phyloP scores from a whole-genome alignment of 2,888 invertebrate genomes.

The Chalcis sispes region DNA sequence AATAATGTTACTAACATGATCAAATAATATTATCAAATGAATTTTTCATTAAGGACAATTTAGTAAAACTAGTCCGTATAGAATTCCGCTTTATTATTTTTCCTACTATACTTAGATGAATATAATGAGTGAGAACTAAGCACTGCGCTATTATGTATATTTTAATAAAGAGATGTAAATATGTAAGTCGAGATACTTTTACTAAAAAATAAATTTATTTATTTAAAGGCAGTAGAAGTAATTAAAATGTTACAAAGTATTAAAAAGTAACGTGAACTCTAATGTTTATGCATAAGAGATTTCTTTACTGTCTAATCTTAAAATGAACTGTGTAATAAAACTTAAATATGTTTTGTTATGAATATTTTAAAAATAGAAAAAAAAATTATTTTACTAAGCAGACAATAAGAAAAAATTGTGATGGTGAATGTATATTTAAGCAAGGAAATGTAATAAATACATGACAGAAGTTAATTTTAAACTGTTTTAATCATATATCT shows the following conservation, averaged over 20 bases:
- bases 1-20: background rate
- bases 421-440: conserved; percentile 17
- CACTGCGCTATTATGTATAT: conserved; percentile 39
- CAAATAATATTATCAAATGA: too few species aligned
- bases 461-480: conserved; percentile 60
- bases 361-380: too few species aligned
- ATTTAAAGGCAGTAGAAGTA: conserved; percentile 8
- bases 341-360: conserved; percentile 23
- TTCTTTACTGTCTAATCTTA: conserved; percentile 10
- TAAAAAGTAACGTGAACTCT: conserved; percentile 31
- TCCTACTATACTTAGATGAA: background rate
- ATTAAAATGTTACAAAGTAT: conserved; percentile 19
- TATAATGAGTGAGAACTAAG: conserved; percentile 23
- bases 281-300: conserved; percentile 19
- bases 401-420: conserved; percentile 45
- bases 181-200: conserved; percentile 41
- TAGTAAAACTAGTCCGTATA: too few species aligned
- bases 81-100: conserved; percentile 10
- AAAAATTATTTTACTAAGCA: conserved; percentile 42
- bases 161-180: conserved; percentile 26
- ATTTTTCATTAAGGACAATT: too few species aligned
- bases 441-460: conserved; percentile 64
- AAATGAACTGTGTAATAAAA: background rate
- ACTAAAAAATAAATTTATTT: conserved; percentile 47
- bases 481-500: conserved; percentile 53